phyloP scores from a whole-genome alignment of 2,797 vertebrate genomes.

The Dryobates pubescens region DNA sequence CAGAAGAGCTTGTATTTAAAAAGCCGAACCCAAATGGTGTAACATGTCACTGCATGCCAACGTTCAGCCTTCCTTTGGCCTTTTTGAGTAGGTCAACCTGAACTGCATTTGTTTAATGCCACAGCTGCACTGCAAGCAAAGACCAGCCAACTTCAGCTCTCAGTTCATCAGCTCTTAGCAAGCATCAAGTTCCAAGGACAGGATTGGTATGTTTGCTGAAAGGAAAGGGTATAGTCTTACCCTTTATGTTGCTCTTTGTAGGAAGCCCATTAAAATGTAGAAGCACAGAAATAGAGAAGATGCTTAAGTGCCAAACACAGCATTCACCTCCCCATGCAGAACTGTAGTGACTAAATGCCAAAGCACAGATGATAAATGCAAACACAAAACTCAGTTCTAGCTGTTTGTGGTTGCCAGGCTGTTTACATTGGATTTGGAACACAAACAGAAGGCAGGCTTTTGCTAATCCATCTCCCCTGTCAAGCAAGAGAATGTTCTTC shows the following conservation, averaged over 20 bases:
- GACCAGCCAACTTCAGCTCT: not conserved
- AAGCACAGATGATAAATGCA: not conserved
- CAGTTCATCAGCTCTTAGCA: not conserved
- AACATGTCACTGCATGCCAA: not conserved
- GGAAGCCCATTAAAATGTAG: not conserved
- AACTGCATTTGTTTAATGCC: not conserved
- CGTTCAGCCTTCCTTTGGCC: not conserved
- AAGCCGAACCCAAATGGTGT: not conserved
- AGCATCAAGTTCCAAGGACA: not conserved
- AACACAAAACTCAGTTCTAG: not conserved
- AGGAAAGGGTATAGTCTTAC: not conserved
- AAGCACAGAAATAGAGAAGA: not conserved
- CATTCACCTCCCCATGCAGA: not conserved
- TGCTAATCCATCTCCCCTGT: not conserved
- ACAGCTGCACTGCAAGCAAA: not conserved
- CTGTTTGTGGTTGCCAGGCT: not conserved
- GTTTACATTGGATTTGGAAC: not conserved
- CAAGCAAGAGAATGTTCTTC: not conserved
- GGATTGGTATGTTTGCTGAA: not conserved
- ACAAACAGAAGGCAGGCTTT: not conserved
- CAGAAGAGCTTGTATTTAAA: not conserved
- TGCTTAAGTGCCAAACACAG: not conserved
- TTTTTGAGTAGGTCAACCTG: not conserved
- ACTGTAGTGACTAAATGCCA: not conserved
- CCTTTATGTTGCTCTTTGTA: not conserved